Percentiles rank a stretch among this genome's conserved stretches.
phyloP scores from a whole-genome alignment of 2,797 vertebrate genomes.

The Pagetopsis macropterus region DNA sequence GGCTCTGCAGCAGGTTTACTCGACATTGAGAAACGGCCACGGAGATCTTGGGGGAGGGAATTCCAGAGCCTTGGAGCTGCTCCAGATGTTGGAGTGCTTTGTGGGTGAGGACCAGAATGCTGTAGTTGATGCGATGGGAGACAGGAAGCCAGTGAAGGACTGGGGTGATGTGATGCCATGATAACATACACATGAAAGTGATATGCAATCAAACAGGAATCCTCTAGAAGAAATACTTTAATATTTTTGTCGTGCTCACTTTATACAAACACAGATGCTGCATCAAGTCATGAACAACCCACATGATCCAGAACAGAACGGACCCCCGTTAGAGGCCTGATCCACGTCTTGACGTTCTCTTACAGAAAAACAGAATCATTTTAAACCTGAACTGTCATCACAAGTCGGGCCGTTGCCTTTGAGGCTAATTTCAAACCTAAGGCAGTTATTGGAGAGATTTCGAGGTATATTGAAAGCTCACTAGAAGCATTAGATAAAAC shows the following conservation, averaged over 20 bases:
- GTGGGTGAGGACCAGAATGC: too few relatives aligned
- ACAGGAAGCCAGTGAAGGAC: too few relatives aligned
- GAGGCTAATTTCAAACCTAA: conserved; percentile 14
- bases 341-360: neutral
- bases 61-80: too few relatives aligned
- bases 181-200: too few relatives aligned
- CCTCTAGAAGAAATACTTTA: conserved; percentile 18
- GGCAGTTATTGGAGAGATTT: conserved; percentile 4
- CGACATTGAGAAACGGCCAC: too few relatives aligned
- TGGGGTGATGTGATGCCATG: too few relatives aligned
- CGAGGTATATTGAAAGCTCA: conserved; percentile 1
- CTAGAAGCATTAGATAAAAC: neutral
- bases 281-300: conserved; percentile 1
- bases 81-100: too few relatives aligned
- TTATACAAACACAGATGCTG: conserved; percentile 37
- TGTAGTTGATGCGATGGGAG: too few relatives aligned
- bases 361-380: conserved; percentile 17
- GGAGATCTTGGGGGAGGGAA: too few relatives aligned
- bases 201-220: neutral
- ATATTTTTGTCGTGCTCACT: conserved; percentile 19
- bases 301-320: neutral
- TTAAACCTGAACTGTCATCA: neutral
- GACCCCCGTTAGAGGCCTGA: neutral
- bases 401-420: neutral
- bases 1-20: too few relatives aligned